A percentile compares a stretch with the other conserved stretches of the same genome.
Conservation (phyloP, 2,888 invertebrate genomes). For the Trypoxylon attenuatum region DNA sequence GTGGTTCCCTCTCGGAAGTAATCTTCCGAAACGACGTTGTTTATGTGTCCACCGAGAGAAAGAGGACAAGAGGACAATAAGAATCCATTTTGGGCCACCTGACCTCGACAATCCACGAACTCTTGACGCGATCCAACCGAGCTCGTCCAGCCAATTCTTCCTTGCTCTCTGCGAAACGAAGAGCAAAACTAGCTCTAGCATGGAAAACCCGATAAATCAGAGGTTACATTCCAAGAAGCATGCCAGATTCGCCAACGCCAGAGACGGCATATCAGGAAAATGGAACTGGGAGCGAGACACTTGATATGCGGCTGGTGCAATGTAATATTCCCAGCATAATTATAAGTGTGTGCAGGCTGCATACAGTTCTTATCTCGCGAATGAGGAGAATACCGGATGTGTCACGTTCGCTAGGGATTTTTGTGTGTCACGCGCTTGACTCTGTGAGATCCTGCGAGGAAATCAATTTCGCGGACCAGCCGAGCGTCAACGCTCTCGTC, state of each 20-base stretch:
- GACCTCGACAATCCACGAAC: conserved; percentile 20
- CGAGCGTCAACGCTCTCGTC: conserved; percentile 13
- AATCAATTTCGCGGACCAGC: conserved; percentile 42
- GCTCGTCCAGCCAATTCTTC: not conserved
- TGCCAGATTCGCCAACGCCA: too few relatives aligned
- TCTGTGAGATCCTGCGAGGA: conserved; percentile 11
- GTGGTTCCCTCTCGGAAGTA: too few relatives aligned
- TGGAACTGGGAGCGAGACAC: too few relatives aligned
- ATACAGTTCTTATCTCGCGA: conserved; percentile 62
- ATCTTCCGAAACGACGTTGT: too few relatives aligned
- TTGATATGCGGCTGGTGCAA: conserved; percentile 61
- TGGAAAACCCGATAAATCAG: conserved; percentile 34
- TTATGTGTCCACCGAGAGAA: too few relatives aligned
- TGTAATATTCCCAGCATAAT: conserved; percentile 68
- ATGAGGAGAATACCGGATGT: conserved; percentile 58
- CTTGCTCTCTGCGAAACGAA: conserved; percentile 4
- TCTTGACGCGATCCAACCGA: not conserved
- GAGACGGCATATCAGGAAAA: too few relatives aligned
- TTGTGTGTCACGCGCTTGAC: conserved; percentile 42
- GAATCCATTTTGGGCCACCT: conserved; percentile 31
- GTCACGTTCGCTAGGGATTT: conserved; percentile 46
- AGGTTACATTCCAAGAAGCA: conserved; percentile 12
- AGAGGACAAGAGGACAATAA: conserved; percentile 9
- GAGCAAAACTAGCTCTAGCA: conserved; percentile 3
- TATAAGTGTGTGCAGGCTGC: conserved; percentile 58